Base-by-base conservation (phyloP, 2,113 vertebrate species). In the Entomyzon cyanotis region DNA sequence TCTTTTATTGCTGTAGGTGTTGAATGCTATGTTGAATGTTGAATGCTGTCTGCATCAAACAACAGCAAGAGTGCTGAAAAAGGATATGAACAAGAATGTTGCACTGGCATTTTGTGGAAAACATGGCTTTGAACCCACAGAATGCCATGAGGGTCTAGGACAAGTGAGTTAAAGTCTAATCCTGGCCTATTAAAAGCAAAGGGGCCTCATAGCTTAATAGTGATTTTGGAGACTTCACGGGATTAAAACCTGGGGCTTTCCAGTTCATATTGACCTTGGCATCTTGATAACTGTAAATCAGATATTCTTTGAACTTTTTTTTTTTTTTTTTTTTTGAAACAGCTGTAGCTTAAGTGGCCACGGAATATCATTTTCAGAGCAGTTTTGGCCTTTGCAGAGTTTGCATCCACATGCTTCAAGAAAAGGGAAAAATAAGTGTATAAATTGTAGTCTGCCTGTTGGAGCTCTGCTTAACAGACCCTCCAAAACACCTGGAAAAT, bases 331-430 rank as follows among this genome's bases (percentile, higher is more conserved):
- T n/a, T n/a, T n/a, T n/a, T n/a, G n/a, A 44, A 44, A 56, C 12
- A 55, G 0, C 8, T 59, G 33, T 49, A 39, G 12, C 30, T 86
- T 76, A 65, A 56, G 16, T 0, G 0, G n/a, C 5, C 5, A 49
- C 9, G 56, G 90, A 84, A 84, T 37, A n/a, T 18, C 0, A 20
- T 79, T 85, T 90, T 79, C 22, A 75, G 25, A 74, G 6, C 14
- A n/a, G 9, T 41, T 28, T 44, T 62, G 41, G 15, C 11, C 28
- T 84, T 46, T 62, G 25, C 23, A 78, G 49, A 63, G 12, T 16
- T 67, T 65, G 5, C 24, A 69, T 9, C 4, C 20, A 27, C 12
- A 11, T 22, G 4, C 9, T 55, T 55, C 21, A 52, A 13, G n/a
- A 69, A 47, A 64, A 50, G 21, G 18, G 9, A 18, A 3, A 82